Percentiles rank a stretch among this genome's conserved stretches.
phyloP scores from a whole-genome alignment of 35 echinoderm and acorn worm genomes.

The Strongylocentrotus purpuratus region DNA sequence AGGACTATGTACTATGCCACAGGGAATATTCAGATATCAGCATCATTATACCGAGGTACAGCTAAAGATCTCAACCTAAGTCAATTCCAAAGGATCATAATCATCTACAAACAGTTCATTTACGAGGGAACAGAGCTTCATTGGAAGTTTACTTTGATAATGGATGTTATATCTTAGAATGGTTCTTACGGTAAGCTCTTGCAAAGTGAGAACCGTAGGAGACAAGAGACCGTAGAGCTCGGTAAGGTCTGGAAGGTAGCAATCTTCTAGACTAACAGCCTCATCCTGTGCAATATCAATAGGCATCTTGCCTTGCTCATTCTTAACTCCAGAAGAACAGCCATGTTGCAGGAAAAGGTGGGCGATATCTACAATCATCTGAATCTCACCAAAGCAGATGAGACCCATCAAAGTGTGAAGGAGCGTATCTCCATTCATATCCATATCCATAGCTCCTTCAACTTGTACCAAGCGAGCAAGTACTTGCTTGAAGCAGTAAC shows the following conservation, averaged over 20 bases:
- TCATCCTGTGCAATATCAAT: neutral
- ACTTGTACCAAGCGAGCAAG: neutral
- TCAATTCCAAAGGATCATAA: neutral
- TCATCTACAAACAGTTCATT: neutral
- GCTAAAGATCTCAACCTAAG: neutral
- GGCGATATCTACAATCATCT: neutral
- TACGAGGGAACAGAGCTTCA: neutral
- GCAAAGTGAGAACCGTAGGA: neutral
- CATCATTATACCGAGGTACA: too few species aligned
- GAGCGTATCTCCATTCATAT: neutral
- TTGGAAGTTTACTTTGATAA: neutral
- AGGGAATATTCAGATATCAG: too few species aligned
- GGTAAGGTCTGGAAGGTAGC: neutral
- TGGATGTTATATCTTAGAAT: neutral
- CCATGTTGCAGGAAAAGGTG: neutral
- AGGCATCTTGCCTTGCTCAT: neutral
- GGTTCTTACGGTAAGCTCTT: neutral
- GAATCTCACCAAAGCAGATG: neutral
- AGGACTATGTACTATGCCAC: too few species aligned
- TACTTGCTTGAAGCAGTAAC: neutral
- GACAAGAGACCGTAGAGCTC: neutral
- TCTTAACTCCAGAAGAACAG: neutral
- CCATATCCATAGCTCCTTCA: neutral
- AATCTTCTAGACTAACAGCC: neutral
- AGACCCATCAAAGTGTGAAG: neutral